phyloP scores from a whole-genome alignment of 2,113 vertebrate species.

The Antennarius striatus region DNA sequence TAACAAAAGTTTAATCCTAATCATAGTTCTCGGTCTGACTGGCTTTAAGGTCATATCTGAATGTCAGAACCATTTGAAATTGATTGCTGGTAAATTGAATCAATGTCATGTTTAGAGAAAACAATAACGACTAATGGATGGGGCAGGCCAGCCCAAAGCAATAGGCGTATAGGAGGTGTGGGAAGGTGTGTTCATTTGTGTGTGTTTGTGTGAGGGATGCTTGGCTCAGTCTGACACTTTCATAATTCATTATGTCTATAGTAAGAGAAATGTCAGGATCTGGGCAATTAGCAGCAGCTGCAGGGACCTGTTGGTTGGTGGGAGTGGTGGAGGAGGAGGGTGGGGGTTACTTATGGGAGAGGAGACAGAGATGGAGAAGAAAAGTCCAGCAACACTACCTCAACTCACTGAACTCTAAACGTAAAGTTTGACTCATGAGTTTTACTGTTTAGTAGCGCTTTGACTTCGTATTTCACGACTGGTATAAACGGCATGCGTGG shows the following conservation, averaged over 20 bases:
- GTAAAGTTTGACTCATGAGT: neutral
- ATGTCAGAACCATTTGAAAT: slow-evolving; percentile 99
- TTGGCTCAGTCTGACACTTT: slow-evolving; percentile 82
- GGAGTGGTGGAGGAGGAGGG: neutral
- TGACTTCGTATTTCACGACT: neutral
- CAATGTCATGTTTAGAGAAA: slow-evolving; percentile 99
- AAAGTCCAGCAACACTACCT: slow-evolving; percentile 14
- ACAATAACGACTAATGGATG: slow-evolving; percentile 99
- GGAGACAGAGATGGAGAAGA: slow-evolving; percentile 14
- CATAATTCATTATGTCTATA: slow-evolving; percentile 95
- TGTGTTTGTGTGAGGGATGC: slow-evolving; percentile 44
- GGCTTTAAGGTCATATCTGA: slow-evolving; percentile 99
- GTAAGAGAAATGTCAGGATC: slow-evolving; percentile 91
- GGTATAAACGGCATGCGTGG: too few relatives aligned
- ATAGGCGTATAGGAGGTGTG: slow-evolving; percentile 90
- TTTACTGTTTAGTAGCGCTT: neutral
- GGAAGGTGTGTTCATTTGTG: slow-evolving; percentile 42
- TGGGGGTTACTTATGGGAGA: slow-evolving; percentile 6
- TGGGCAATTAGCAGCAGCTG: slow-evolving; percentile 91
- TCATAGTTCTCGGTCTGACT: slow-evolving; percentile 96
- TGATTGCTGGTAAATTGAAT: slow-evolving; percentile 99
- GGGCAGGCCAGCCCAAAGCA: slow-evolving; percentile 85
- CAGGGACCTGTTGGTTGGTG: slow-evolving; percentile 78
- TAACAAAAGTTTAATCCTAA: slow-evolving; percentile 99
- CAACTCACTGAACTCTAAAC: slow-evolving; percentile 3